Base-by-base conservation (phyloP, 2,888 invertebrate species). In the Schrankia costaestrigalis region DNA sequence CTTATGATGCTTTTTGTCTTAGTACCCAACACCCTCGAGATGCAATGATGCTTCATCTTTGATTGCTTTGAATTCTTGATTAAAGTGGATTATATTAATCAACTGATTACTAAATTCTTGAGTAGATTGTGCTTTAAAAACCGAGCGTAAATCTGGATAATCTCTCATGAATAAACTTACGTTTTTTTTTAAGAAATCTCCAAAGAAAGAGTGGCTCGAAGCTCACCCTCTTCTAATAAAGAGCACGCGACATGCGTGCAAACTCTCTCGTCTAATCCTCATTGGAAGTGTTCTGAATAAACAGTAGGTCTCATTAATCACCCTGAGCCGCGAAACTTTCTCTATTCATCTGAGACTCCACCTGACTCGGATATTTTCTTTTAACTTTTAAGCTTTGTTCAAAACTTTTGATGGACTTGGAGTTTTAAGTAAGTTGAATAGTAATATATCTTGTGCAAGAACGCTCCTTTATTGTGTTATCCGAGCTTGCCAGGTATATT, bases 331-430 rank as follows among this genome's bases (percentile, higher is more conserved):
- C 36, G 57, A 75, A 84, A 85, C 82, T 85, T 84, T 73, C 75
- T 78, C 82, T 82, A 80, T 82, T 78, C 78, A 72, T 66, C 67
- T 57, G 68, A 63, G 71, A 75, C 79, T 81, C 75, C 75, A 85
- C 83, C 86, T 83, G 84, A 83, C 81, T 83, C 63, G 78, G 78
- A 77, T 82, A 82, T 83, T 85, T 85, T 85, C 84, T 83, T 83
- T 83, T 86, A 86, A 86, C 86, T 86, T 86, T 82, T 85, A 85
- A 87, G 85, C 84, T 81, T 80, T 78, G 76, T 80, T 82, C 75
- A 65, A 70, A 83, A 85, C 75, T 83, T 83, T 80, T 84, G 85
- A 85, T 85, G 81, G 84, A 84, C 83, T 85, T 76, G 63, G 78
- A 83, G 82, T 84, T 85, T 84, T 83, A 83, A 85, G 81, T 82